phyloP scores from a whole-genome alignment of 2,797 vertebrate genomes.

The Rhinogobio ventralis region DNA sequence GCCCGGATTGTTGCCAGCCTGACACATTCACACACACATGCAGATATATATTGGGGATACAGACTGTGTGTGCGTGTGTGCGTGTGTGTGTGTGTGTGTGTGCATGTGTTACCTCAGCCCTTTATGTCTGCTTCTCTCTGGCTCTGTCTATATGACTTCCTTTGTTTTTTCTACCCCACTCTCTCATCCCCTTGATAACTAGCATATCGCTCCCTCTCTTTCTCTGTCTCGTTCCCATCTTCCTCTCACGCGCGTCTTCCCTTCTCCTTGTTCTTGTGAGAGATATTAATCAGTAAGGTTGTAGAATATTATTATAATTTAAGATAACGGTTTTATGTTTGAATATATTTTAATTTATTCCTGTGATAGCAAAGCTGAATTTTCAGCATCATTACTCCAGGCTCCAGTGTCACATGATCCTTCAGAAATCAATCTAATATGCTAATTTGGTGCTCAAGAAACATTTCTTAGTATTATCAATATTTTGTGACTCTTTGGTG shows the following conservation, averaged over 20 bases:
- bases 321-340: neutral
- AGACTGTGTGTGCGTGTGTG: neutral
- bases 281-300: neutral
- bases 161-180: slow-evolving; percentile 76
- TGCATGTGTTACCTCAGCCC: slow-evolving; percentile 61
- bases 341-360: neutral
- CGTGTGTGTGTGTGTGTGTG: slow-evolving; percentile 37
- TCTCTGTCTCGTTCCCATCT: slow-evolving; percentile 51
- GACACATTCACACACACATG: slow-evolving; percentile 37
- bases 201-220: slow-evolving; percentile 39
- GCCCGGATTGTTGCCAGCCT: slow-evolving; percentile 82
- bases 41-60: slow-evolving; percentile 33
- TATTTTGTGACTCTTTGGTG: neutral
- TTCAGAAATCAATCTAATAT: neutral
- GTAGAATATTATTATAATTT: neutral
- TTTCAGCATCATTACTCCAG: neutral
- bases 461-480: neutral
- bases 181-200: slow-evolving; percentile 67
- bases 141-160: slow-evolving; percentile 81
- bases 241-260: slow-evolving; percentile 49
- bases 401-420: neutral
- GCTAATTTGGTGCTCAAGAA: neutral
- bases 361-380: neutral
- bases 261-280: neutral
- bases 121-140: slow-evolving; percentile 76